These are phyloP conservation scores for Ecdyonurus torrentis DNA, from an alignment of 2,888 invertebrate genomes.

Conservation along the genomic window DNA sequence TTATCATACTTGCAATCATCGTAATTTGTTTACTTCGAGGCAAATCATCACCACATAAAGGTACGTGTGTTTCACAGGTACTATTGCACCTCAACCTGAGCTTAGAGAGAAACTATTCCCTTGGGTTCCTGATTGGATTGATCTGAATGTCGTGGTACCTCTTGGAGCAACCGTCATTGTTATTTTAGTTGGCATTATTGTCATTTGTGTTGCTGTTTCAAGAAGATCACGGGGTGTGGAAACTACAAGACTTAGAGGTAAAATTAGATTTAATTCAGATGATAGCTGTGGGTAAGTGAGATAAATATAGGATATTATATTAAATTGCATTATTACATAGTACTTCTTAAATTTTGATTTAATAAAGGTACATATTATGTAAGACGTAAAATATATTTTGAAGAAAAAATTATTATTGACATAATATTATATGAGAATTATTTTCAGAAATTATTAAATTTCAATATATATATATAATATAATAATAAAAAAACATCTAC, in stretches of 20 bases:
- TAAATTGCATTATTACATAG: no score
- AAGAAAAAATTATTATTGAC: no score
- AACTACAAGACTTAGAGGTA: conserved; percentile 62
- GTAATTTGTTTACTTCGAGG: conserved; percentile 84
- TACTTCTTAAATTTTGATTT: no score
- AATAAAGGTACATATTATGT: no score
- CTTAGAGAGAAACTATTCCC: conserved; percentile 29
- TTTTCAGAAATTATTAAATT: no score
- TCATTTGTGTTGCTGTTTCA: conserved; percentile 76
- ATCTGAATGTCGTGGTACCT: conserved; percentile 79
- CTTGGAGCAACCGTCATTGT: conserved; percentile 80
- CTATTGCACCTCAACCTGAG: conserved; percentile 18
- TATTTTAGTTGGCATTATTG: conserved; percentile 75
- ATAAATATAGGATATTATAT: no score
- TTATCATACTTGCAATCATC: conserved; percentile 83
- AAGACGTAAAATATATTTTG: no score
- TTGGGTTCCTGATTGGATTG: conserved; percentile 76
- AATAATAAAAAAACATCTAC: no score
- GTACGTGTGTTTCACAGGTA: conserved; percentile 32
- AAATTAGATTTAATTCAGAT: no score
- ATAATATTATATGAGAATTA: no score
- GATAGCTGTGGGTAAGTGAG: no score
- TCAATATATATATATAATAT: no score
- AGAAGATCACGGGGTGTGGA: conserved; percentile 49
- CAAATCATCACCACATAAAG: conserved; percentile 69